A percentile compares a stretch with the other conserved stretches of the same genome.
Evolutionary conservation across 2,888 invertebrate genomes (phyloP).

Genomic region (Rhagium mordax): DNA sequence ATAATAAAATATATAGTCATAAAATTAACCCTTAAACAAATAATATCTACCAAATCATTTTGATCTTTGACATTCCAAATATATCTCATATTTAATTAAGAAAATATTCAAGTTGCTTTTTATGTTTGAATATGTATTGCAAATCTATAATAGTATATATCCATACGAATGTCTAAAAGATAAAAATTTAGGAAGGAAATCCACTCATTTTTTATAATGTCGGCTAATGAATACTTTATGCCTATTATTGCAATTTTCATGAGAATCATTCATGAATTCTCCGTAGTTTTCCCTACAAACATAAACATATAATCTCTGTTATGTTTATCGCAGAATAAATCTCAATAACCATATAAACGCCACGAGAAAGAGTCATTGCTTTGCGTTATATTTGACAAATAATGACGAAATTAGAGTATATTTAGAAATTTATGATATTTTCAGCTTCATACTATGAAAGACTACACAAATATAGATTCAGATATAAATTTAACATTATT

Average conservation of each 20-base stretch:
- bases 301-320: background rate
- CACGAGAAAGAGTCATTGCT: background rate
- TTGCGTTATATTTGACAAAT: background rate
- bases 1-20: too few species aligned
- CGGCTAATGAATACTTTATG: background rate
- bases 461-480: background rate
- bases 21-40: too few species aligned
- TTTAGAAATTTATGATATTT: background rate
- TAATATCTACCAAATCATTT: too few species aligned
- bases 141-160: too few species aligned
- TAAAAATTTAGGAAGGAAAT: too few species aligned
- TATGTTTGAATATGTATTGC: too few species aligned
- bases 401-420: background rate
- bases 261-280: background rate
- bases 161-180: too few species aligned
- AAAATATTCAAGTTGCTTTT: too few species aligned
- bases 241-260: background rate
- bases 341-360: background rate
- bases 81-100: too few species aligned
- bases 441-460: background rate
- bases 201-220: too few species aligned
- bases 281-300: background rate
- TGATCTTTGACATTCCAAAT: too few species aligned
- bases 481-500: background rate
- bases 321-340: background rate